Base-by-base conservation (phyloP, 2,113 vertebrate genomes). In the Ailuropoda melanoleuca region DNA sequence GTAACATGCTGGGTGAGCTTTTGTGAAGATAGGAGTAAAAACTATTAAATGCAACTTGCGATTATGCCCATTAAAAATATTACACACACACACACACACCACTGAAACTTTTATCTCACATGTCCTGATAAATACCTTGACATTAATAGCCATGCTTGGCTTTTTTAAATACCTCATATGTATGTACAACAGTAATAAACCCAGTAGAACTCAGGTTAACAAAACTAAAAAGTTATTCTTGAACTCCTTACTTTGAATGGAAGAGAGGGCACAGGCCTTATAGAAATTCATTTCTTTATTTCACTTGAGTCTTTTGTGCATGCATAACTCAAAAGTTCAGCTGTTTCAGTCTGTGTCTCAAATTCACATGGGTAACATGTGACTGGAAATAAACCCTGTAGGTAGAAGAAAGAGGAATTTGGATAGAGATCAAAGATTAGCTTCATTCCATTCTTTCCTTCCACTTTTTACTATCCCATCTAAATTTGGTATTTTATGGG, bases 341-440 rank as follows among this genome's bases (percentile, higher is more conserved):
- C 88, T 97, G 80, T 92, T 80, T 95, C 92, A 31, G 46, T 97
- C 93, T 90, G 77, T 94, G 80, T 95, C 89, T 98, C 88, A 37
- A 98, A 93, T 97, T 97, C 88, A 96, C 97, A 97, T 98, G 97
- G 97, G 96, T 50, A 98, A 95, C 91, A 97, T 98, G 94, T 98
- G 98, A 98, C 94, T 97, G 98, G 98, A 98, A 99, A 98, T 98
- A 98, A 98, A 97, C 97, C 98, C 97, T 98, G 87, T 97, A 98
- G 98, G 98, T 98, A 98, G 98, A 98, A 98, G 93, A 98, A 98
- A 98, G 88, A 96, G 98, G 98, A 98, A 99, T 98, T 98, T 99
- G 98, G 98, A 98, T 92, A 82, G 97, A 98, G 98, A 99, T 99
- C 98, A 99, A 99, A 98, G 98, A 98, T 98, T 97, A 98, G 64